Evolutionary conservation across 2,113 vertebrate genomes (phyloP).

Genomic region (Dicerorhinus sumatrensis): DNA sequence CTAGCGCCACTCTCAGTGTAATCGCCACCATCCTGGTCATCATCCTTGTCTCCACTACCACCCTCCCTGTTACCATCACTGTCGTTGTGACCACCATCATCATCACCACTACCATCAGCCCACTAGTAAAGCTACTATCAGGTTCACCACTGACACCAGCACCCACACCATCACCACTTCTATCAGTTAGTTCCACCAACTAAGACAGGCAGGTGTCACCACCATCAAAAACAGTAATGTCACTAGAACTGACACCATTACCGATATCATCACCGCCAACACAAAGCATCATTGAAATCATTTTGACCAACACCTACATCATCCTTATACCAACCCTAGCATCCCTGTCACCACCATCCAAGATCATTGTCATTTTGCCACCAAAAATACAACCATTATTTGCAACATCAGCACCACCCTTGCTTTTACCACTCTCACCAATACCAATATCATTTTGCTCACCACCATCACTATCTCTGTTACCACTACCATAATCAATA

Average conservation of each 20-base stretch:
- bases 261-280: background rate
- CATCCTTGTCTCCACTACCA: background rate
- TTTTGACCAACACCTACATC: background rate
- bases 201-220: background rate
- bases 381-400: background rate
- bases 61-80: background rate
- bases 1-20: no score
- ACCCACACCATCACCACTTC: background rate
- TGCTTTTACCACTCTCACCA: background rate
- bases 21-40: background rate
- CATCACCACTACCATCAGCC: background rate
- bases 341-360: background rate
- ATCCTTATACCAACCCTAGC: background rate
- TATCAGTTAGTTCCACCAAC: background rate
- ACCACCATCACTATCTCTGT: background rate
- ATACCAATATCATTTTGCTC: rapidly evolving
- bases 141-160: background rate
- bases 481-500: background rate
- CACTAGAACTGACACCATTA: background rate
- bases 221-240: background rate
- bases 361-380: background rate
- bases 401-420: background rate
- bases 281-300: background rate
- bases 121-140: background rate
- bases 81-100: background rate